phyloP scores from a whole-genome alignment of 2,797 vertebrate genomes.

The Artibeus lituratus region DNA sequence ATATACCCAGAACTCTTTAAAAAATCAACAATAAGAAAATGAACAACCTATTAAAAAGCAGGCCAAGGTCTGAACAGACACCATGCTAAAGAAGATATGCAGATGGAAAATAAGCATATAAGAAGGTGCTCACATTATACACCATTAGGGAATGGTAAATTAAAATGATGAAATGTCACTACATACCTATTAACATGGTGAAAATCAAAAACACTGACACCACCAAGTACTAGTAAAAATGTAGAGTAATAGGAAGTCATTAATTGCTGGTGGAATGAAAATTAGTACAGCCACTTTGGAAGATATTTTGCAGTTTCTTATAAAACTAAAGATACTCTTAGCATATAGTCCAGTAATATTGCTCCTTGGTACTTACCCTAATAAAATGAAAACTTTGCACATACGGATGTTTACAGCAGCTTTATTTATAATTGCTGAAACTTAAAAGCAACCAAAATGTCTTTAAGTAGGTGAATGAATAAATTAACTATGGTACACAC shows the following conservation, averaged over 20 bases:
- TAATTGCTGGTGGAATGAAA: neutral
- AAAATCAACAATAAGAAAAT: neutral
- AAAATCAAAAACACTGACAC: neutral
- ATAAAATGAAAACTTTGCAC: neutral
- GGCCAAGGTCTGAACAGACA: neutral
- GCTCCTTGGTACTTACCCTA: neutral
- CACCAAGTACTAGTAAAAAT: neutral
- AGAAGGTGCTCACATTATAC: neutral
- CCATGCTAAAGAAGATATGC: neutral
- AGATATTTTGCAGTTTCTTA: neutral
- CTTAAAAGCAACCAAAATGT: neutral
- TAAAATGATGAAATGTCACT: neutral
- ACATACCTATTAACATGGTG: neutral
- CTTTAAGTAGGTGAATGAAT: neutral
- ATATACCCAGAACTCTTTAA: neutral
- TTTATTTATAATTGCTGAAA: neutral
- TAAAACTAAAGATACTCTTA: neutral
- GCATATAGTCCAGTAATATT: neutral
- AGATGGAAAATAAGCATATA: neutral
- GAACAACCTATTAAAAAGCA: neutral
- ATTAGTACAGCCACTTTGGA: neutral
- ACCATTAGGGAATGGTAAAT: neutral
- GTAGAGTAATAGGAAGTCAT: neutral
- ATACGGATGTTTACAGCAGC: neutral
- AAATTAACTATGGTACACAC: neutral